Percentiles rank a stretch among this genome's conserved stretches.
Conservation (phyloP, 2,113 vertebrate species). For the Otocyon megalotis region DNA sequence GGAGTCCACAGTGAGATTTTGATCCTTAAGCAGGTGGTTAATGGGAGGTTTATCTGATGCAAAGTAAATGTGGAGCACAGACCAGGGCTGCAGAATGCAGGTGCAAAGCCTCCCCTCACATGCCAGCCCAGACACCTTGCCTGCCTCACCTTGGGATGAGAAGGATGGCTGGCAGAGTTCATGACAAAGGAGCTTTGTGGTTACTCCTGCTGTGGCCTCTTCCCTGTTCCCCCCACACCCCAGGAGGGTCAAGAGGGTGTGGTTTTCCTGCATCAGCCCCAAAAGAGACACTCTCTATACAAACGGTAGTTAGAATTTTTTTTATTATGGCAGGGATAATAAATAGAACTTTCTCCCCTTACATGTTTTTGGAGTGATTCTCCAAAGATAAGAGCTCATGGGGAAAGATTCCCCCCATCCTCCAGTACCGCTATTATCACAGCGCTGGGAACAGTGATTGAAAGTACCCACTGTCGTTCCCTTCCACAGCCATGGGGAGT, state of each 20-base stretch:
- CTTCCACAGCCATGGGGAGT: fast-evolving
- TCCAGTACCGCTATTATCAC: background rate
- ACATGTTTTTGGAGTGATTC: background rate
- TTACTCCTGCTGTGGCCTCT: background rate
- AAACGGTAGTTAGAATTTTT: background rate
- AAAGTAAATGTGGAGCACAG: background rate
- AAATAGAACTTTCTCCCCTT: background rate
- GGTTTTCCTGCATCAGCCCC: background rate
- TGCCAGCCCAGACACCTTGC: background rate
- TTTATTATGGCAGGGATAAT: background rate
- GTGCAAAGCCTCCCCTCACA: background rate
- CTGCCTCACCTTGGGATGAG: background rate
- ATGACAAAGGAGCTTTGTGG: background rate
- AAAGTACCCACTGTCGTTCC: fast-evolving
- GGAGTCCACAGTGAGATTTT: background rate
- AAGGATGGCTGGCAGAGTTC: fast-evolving
- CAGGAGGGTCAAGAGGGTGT: background rate
- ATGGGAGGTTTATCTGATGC: background rate
- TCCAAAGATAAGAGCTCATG: background rate
- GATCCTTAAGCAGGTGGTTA: background rate
- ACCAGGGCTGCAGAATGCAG: background rate
- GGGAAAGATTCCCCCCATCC: background rate
- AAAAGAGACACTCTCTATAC: background rate
- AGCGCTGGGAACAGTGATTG: background rate
- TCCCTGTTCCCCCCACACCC: too few relatives aligned